Conservation (phyloP, 2,113 vertebrate species). For the Barbus barbus region DNA sequence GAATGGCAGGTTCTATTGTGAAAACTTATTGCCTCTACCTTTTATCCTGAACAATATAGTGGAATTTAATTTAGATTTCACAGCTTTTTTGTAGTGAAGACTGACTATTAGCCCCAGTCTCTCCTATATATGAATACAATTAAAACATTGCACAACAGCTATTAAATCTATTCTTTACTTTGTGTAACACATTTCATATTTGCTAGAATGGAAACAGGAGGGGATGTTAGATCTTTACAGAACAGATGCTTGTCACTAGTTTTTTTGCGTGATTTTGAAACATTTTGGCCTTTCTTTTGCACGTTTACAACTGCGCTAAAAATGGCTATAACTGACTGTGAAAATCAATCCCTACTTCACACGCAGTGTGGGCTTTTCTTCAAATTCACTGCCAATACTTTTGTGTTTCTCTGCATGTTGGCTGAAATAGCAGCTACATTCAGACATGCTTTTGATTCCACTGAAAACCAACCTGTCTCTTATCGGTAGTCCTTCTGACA, state of each 20-base stretch:
- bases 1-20: neutral
- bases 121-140: neutral
- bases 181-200: neutral
- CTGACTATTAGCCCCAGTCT: slow-evolving; percentile 15
- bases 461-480: slow-evolving; percentile 41
- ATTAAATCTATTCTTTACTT: slow-evolving; percentile 6
- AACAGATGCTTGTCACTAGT: slow-evolving; percentile 24
- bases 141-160: neutral
- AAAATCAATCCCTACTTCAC: slow-evolving; percentile 41
- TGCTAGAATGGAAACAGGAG: neutral
- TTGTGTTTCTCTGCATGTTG: slow-evolving; percentile 7
- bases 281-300: neutral
- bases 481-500: slow-evolving; percentile 17
- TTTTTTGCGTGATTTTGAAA: neutral
- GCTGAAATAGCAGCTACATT: slow-evolving; percentile 27
- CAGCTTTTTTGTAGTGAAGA: neutral
- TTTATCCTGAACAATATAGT: neutral
- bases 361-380: neutral
- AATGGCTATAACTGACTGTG: slow-evolving; percentile 44
- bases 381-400: slow-evolving; percentile 1
- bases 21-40: neutral
- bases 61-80: neutral
- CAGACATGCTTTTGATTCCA: slow-evolving; percentile 31
- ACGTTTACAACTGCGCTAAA: slow-evolving; percentile 35
- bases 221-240: neutral